phyloP scores from a whole-genome alignment of 2,113 vertebrate genomes.

The Oxygymnocypris stewartii region DNA sequence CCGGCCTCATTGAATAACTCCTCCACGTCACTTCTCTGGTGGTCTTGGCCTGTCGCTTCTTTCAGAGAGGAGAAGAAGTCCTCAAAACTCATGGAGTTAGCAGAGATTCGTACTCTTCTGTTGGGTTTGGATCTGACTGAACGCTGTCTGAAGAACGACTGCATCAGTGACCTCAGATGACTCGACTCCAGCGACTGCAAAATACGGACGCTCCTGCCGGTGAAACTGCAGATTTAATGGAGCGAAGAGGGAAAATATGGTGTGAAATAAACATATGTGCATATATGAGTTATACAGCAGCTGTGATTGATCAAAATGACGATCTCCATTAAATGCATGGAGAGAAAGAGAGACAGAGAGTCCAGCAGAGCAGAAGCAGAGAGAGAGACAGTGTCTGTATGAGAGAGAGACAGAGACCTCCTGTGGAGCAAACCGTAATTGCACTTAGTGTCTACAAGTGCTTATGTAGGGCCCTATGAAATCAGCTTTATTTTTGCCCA shows the following conservation, averaged over 20 bases:
- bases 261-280: neutral
- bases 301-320: neutral
- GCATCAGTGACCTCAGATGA: constrained; percentile 60
- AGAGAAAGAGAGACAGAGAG: too few species aligned
- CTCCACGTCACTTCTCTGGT: constrained; percentile 53
- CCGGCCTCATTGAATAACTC: constrained; percentile 67
- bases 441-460: too few species aligned
- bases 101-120: neutral
- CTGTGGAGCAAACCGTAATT: too few species aligned
- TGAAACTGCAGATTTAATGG: constrained; percentile 50
- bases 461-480: too few species aligned
- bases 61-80: constrained; percentile 62
- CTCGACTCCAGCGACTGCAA: constrained; percentile 59
- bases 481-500: too few species aligned
- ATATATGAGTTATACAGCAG: neutral
- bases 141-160: constrained; percentile 54
- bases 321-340: too few species aligned
- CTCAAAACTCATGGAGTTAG: constrained; percentile 53
- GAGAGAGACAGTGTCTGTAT: too few species aligned
- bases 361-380: too few species aligned
- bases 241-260: neutral
- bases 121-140: neutral
- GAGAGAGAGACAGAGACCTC: too few species aligned
- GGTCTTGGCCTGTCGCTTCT: constrained; percentile 54
- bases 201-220: constrained; percentile 47